These are phyloP conservation scores for Nematopogon swammerdamellus DNA, from an alignment of 2,888 invertebrate genomes.

Conservation along the genomic window DNA sequence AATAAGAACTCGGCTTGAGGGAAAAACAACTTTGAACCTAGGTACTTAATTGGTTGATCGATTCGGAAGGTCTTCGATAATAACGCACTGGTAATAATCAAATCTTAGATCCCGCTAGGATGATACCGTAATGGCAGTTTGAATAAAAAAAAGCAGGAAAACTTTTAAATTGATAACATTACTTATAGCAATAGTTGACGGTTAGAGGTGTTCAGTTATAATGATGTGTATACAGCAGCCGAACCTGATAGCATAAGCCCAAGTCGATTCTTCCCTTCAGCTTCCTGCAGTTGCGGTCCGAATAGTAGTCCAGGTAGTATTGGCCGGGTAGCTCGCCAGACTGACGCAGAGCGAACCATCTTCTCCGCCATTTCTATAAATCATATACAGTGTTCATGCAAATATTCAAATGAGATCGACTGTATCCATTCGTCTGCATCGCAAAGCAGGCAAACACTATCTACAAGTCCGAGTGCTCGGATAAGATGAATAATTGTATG, in stretches of 20 bases:
- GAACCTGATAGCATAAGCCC: constrained; percentile 93
- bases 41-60: no score
- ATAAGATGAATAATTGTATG: not conserved
- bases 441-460: constrained; percentile 11
- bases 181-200: no score
- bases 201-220: no score
- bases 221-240: no score
- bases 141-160: no score
- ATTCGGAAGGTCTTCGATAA: no score
- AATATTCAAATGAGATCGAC: constrained; percentile 4
- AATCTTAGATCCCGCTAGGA: no score
- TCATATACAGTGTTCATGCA: constrained; percentile 1
- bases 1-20: no score
- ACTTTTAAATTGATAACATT: no score
- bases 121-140: no score
- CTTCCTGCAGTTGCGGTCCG: constrained; percentile 80
- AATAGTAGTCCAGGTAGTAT: constrained; percentile 91
- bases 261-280: constrained; percentile 89
- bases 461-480: constrained; percentile 7
- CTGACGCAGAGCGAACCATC: constrained; percentile 92
- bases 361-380: constrained; percentile 87
- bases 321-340: constrained; percentile 91
- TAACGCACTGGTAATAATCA: no score
- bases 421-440: constrained; percentile 7
- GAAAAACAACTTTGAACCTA: no score